Evolutionary conservation across 2,113 vertebrate genomes (phyloP).

Genomic region (Megaceryle maxima): DNA sequence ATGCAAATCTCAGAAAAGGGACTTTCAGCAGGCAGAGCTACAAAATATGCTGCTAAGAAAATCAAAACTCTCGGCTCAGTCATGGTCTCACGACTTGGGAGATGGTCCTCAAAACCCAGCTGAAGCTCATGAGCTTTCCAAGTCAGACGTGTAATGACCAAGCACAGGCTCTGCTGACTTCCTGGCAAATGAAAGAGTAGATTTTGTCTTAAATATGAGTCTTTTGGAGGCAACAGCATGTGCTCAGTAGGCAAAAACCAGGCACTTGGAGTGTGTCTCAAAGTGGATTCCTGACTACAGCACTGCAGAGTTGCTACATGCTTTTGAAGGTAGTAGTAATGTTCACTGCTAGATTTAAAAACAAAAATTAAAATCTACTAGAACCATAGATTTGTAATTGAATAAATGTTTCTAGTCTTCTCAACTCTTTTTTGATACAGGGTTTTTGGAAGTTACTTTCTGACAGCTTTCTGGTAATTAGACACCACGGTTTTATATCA

Average conservation of each 20-base stretch:
- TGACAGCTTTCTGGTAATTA: conserved; percentile 45
- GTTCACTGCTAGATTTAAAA: not conserved
- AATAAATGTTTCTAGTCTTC: conserved; percentile 12
- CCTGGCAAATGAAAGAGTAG: not conserved
- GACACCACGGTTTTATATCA: conserved; percentile 37
- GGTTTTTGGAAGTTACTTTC: conserved; percentile 60
- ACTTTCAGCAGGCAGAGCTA: not conserved
- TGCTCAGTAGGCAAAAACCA: not conserved
- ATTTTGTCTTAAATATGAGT: not conserved
- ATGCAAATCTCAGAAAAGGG: conserved; percentile 22
- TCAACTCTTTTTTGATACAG: conserved; percentile 27
- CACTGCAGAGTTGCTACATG: not conserved
- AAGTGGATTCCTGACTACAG: not conserved
- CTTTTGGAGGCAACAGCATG: not conserved
- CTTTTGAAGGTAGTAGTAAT: not conserved
- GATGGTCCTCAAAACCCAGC: not conserved
- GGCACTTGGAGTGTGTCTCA: not conserved
- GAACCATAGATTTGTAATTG: not conserved
- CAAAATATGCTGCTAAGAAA: not conserved
- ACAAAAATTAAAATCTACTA: not conserved
- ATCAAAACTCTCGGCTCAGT: accelerated
- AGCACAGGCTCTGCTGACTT: not conserved
- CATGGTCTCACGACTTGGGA: not conserved
- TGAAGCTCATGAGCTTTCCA: not conserved
- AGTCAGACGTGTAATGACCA: not conserved